Evolutionary conservation across 2,888 invertebrate species (phyloP).

Genomic region (Anorthoa munda): DNA sequence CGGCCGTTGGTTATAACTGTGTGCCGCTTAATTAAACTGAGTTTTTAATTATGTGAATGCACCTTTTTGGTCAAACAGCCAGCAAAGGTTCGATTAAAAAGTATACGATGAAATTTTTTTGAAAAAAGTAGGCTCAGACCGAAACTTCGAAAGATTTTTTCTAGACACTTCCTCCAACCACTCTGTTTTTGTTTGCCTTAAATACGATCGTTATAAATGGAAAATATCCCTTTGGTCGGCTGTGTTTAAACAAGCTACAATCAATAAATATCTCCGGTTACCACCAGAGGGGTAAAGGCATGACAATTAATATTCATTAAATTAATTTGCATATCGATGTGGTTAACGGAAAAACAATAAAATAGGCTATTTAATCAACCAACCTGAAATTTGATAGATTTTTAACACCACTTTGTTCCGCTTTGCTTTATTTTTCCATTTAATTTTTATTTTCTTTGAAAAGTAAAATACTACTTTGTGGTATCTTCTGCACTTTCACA

Average conservation of each 20-base stretch:
- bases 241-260: slow-evolving; percentile 23
- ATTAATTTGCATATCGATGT: slow-evolving; percentile 48
- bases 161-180: too few relatives aligned
- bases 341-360: slow-evolving; percentile 27
- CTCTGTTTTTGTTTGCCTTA: background rate
- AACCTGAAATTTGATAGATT: background rate
- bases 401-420: background rate
- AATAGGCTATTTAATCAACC: slow-evolving; percentile 11
- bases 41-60: slow-evolving; percentile 46
- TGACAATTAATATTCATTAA: slow-evolving; percentile 57
- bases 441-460: background rate
- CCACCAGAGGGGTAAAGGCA: slow-evolving; percentile 12
- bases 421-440: too few relatives aligned
- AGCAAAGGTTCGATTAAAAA: slow-evolving; percentile 14
- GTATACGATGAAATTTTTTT: background rate
- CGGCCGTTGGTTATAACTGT: slow-evolving; percentile 34
- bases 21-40: slow-evolving; percentile 48
- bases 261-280: slow-evolving; percentile 34
- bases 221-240: slow-evolving; percentile 4
- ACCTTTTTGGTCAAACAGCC: slow-evolving; percentile 17
- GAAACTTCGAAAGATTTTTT: background rate
- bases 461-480: background rate
- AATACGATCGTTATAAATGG: background rate
- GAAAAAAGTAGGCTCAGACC: background rate
- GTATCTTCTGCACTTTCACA: background rate